phyloP scores from a whole-genome alignment of 2,797 vertebrate species.

The Danio choprae region DNA sequence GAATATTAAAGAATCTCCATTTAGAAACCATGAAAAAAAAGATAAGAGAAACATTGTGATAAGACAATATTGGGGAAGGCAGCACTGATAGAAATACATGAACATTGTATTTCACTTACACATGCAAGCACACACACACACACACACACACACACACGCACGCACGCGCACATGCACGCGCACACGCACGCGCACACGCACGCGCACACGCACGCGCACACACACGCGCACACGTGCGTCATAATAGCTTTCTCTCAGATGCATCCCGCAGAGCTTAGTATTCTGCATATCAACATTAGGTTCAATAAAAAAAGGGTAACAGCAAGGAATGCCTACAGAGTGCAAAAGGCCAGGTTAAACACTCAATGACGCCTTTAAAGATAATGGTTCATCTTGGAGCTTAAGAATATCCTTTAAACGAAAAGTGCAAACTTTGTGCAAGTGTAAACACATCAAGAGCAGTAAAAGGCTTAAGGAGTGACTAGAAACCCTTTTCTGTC shows the following conservation, averaged over 20 bases:
- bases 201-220: not conserved
- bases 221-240: conserved; percentile 8
- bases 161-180: not conserved
- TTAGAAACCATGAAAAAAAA: conserved; percentile 13
- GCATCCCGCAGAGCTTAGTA: not conserved
- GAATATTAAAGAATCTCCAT: not conserved
- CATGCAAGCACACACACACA: not conserved
- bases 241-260: not conserved
- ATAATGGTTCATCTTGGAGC: conserved; percentile 35
- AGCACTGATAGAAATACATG: not conserved
- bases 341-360: conserved; percentile 30
- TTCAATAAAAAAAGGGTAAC: conserved; percentile 11
- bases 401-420: conserved; percentile 49
- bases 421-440: conserved; percentile 68
- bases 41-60: not conserved
- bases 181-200: not conserved
- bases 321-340: conserved; percentile 14
- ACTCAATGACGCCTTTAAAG: conserved; percentile 2
- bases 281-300: conserved; percentile 19
- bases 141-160: not conserved
- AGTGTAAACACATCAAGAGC: conserved; percentile 73
- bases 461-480: conserved; percentile 55
- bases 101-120: too few species aligned
- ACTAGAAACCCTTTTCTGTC: conserved; percentile 42
- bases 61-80: conserved; percentile 5